phyloP scores from a whole-genome alignment of 2,113 vertebrate species.

The Mionectes macconnelli region DNA sequence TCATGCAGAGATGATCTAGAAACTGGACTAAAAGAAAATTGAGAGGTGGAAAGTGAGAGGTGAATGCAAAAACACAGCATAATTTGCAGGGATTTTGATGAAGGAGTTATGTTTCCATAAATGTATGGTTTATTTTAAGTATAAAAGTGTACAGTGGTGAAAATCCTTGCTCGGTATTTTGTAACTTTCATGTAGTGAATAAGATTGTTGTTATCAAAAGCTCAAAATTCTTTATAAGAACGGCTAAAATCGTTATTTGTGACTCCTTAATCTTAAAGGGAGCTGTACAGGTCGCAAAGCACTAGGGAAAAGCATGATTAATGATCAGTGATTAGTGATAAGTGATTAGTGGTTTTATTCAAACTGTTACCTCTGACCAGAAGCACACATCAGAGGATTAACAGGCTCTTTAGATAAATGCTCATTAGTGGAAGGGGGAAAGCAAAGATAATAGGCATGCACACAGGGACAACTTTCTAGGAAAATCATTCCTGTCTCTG shows the following conservation, averaged over 20 bases:
- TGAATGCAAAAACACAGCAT: background rate
- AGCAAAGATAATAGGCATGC: slow-evolving; percentile 81
- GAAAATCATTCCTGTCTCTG: slow-evolving; percentile 80
- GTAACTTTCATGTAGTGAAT: slow-evolving; percentile 10
- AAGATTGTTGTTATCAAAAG: slow-evolving; percentile 43
- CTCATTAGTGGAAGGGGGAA: slow-evolving; percentile 83
- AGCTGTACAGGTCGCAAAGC: slow-evolving; percentile 68
- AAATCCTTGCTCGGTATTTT: background rate
- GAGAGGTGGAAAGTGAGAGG: background rate
- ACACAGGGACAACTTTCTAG: slow-evolving; percentile 84
- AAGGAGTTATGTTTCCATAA: slow-evolving; percentile 2
- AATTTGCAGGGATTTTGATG: slow-evolving; percentile 22
- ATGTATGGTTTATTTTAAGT: background rate
- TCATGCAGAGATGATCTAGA: background rate
- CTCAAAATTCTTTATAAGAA: slow-evolving; percentile 19
- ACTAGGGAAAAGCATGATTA: slow-evolving; percentile 77
- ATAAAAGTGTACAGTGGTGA: background rate
- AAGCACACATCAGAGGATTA: slow-evolving; percentile 84
- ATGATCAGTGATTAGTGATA: slow-evolving; percentile 82
- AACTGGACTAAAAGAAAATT: background rate
- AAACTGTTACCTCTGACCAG: slow-evolving; percentile 86
- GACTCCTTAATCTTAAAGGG: slow-evolving; percentile 61
- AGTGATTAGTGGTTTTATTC: slow-evolving; percentile 85
- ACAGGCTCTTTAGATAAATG: slow-evolving; percentile 84
- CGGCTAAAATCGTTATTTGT: slow-evolving; percentile 69